Conservation (phyloP, 2,888 invertebrate genomes). For the Apotomis capreana region DNA sequence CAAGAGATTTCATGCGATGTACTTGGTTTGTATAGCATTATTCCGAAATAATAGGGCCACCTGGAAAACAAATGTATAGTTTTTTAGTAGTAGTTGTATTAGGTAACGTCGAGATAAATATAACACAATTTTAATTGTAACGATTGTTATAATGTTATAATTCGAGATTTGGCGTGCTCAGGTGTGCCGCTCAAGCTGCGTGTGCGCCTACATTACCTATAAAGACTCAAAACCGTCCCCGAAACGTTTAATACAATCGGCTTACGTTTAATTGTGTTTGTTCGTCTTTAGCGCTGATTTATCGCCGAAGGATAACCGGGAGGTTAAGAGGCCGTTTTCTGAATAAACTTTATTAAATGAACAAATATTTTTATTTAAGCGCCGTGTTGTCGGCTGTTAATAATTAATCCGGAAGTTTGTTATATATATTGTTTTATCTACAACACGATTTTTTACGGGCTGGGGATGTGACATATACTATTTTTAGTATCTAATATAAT, state of each 20-base stretch:
- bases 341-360: conserved; percentile 6
- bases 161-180: not conserved
- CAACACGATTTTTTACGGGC: too few species aligned
- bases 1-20: too few species aligned
- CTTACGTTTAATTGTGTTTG: conserved; percentile 39
- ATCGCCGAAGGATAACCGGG: conserved; percentile 9
- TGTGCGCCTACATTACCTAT: not conserved
- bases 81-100: too few species aligned
- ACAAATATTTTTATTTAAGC: not conserved
- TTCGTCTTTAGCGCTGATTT: conserved; percentile 26
- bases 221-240: conserved; percentile 1
- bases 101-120: too few species aligned
- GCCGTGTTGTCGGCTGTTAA: not conserved
- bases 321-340: conserved; percentile 23
- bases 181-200: not conserved
- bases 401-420: not conserved
- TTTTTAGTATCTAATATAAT: too few species aligned
- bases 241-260: conserved; percentile 32
- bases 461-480: too few species aligned
- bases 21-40: too few species aligned
- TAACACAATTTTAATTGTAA: too few species aligned
- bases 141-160: too few species aligned
- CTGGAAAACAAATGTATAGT: too few species aligned
- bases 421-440: too few species aligned
- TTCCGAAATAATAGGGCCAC: too few species aligned